phyloP scores from a whole-genome alignment of 2,113 vertebrate species.

The Hepsetus odoe region DNA sequence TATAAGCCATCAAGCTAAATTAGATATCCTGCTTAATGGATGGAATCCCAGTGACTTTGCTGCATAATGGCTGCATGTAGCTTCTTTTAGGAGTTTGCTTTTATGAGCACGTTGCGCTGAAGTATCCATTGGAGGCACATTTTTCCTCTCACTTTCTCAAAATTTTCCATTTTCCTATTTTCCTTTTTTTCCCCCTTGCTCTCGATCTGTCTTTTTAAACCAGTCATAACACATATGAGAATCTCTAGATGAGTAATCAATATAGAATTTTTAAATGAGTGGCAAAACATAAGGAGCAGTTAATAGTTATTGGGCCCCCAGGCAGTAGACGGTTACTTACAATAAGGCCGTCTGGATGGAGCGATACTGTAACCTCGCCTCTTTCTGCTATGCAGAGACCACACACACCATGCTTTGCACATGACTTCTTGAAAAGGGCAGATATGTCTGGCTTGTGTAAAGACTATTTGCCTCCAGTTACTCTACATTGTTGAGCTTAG shows the following conservation, averaged over 20 bases:
- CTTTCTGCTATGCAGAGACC: constrained; percentile 26
- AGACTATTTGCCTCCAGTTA: background rate
- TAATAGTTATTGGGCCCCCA: constrained; percentile 46
- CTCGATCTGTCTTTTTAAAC: constrained; percentile 24
- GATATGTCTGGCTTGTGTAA: background rate
- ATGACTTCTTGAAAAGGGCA: background rate
- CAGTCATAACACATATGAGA: constrained; percentile 61
- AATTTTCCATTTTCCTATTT: background rate
- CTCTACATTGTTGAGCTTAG: background rate
- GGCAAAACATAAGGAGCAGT: constrained; percentile 27
- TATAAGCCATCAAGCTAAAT: too few species aligned
- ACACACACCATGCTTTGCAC: background rate
- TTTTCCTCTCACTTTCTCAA: background rate
- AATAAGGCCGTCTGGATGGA: constrained; percentile 56
- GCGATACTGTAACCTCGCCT: constrained; percentile 52
- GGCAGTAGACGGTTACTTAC: constrained; percentile 44
- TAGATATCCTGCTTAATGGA: too few species aligned
- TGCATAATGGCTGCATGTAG: too few species aligned
- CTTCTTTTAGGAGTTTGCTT: too few species aligned
- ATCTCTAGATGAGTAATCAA: constrained; percentile 55
- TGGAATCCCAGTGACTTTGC: too few species aligned
- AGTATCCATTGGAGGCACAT: background rate
- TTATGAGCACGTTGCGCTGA: too few species aligned
- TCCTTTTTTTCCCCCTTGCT: background rate
- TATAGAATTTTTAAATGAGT: constrained; percentile 55